phyloP scores from a whole-genome alignment of 2,113 vertebrate species.

The Lates calcarifer region DNA sequence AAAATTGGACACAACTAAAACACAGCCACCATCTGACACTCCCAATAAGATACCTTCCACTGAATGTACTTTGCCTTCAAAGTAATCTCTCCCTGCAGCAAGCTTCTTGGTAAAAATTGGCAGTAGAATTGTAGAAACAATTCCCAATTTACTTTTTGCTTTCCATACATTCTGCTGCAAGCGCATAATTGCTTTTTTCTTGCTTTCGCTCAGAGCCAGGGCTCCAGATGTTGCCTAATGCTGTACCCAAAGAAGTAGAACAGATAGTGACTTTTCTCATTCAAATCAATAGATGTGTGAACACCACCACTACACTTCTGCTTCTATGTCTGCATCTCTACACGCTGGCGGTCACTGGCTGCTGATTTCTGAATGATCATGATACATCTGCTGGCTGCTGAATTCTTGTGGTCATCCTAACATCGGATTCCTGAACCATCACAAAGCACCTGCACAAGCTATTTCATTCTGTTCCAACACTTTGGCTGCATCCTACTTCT shows the following conservation, averaged over 20 bases:
- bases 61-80: constrained; percentile 44
- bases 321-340: constrained; percentile 8
- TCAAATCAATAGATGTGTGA: constrained; percentile 45
- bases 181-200: constrained; percentile 42
- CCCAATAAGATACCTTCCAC: constrained; percentile 7
- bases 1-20: constrained; percentile 33
- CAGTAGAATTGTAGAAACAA: constrained; percentile 40
- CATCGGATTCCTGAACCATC: constrained; percentile 42
- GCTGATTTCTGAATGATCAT: constrained; percentile 53
- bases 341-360: constrained; percentile 30
- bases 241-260: constrained; percentile 8
- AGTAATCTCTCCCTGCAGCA: constrained; percentile 40
- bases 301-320: constrained; percentile 5
- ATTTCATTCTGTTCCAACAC: constrained; percentile 41
- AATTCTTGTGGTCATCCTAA: constrained; percentile 37
- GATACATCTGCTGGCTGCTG: constrained; percentile 43
- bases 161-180: constrained; percentile 21
- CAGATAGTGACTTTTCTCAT: constrained; percentile 26
- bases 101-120: constrained; percentile 28
- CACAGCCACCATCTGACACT: constrained; percentile 27
- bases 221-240: constrained; percentile 47
- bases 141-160: constrained; percentile 17
- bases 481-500: constrained; percentile 33
- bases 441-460: constrained; percentile 46
- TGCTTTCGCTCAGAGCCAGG: constrained; percentile 18